Evolutionary conservation across 2,113 vertebrate genomes (phyloP), one percentile per base, ranked within the genome.

Genomic region (Hystrix brachyura): DNA sequence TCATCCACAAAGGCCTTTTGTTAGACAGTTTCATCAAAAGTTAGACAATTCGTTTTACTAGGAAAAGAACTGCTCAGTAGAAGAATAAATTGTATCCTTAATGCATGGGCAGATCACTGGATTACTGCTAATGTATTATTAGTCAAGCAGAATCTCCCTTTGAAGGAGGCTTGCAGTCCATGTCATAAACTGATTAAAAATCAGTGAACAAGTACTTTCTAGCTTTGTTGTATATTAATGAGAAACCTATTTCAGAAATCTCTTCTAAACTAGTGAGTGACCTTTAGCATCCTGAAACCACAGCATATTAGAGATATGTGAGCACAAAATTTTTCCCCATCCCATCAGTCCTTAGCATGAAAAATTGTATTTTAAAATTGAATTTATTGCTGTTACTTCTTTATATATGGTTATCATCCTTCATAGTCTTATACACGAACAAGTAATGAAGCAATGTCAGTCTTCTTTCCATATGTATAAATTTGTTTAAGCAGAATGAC

Each of bases 111-210:
- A 98, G 95, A 94, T 97, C 90, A 96, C 65, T 95, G 93, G 96
- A 94, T 98, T 97, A 96, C 17, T 95, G 32, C 60, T 91, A 82
- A 98, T 97, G 34, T 96, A 57, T 93, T 97, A 96, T 60, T 95
- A 95, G 93, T 97, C 95, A 97, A 98, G 94, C 65, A 97, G 78
- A 98, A 87, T 78, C 18, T 98, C 57, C 43, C 96, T 97, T 96
- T 97, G 85, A 98, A 96, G 95, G 82, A 92, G 19, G 13, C 85
- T 96, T 97, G 34, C 82, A 95, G 90, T 82, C 97, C 96, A 96
- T 97, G 55, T 94, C 85, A 96, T 94, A 95, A 98, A 97, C 53
- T 97, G 93, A 98, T 97, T 97, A 96, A 97, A 98, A 98, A 90
- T 87, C 97, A 98, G 72, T 94, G 96, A 98, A 93, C 0, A 95